Conservation (phyloP, 2,113 vertebrate genomes). For the Carassius gibelio region DNA sequence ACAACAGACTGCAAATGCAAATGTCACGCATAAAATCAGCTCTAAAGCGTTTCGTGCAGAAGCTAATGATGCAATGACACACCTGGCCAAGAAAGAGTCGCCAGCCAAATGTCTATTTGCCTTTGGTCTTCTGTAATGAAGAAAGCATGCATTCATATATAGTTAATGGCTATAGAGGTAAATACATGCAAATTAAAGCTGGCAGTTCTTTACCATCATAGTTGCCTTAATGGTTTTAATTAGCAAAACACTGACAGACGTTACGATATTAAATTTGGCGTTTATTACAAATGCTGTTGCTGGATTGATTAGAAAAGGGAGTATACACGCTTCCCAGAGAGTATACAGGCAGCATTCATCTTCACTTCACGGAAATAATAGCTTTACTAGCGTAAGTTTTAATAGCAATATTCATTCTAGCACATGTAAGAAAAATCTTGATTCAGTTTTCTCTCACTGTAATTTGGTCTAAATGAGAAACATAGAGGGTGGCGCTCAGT, state of each 20-base stretch:
- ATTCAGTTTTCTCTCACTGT: not conserved
- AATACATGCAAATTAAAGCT: not conserved
- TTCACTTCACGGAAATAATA: not conserved
- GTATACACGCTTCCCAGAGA: not conserved
- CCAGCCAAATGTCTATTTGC: constrained; percentile 17
- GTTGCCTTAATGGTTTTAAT: not conserved
- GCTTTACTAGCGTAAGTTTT: not conserved
- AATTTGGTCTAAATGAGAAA: not conserved
- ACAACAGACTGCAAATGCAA: constrained; percentile 17
- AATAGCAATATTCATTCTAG: not conserved
- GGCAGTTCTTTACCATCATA: not conserved
- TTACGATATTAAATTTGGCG: too few relatives aligned
- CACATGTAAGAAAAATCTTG: not conserved
- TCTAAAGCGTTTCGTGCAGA: not conserved
- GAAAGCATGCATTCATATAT: constrained; percentile 9
- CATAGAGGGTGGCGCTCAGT: not conserved
- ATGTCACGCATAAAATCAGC: not conserved
- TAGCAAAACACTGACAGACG: not conserved
- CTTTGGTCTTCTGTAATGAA: not conserved
- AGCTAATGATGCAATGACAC: constrained; percentile 13
- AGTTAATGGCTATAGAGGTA: not conserved
- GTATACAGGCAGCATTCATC: not conserved
- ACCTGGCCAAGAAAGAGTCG: not conserved
- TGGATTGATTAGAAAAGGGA: not conserved
- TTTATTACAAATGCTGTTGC: not conserved